Base-by-base conservation (phyloP, 2,113 vertebrate species). In the Megaleporinus macrocephalus region DNA sequence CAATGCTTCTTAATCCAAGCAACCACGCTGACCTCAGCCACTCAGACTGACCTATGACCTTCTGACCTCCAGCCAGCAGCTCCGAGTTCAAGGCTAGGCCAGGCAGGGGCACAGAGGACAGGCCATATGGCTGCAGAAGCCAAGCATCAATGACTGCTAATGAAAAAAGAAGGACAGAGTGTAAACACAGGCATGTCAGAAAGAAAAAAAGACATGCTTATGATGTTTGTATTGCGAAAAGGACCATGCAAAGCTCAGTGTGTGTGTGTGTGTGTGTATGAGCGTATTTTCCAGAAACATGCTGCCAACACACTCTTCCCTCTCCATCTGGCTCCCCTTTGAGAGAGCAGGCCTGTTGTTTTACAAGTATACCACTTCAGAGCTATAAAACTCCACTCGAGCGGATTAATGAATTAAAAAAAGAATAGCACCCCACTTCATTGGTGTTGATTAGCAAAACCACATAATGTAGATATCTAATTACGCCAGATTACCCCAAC, bases 381-480 rank as follows among this genome's bases (percentile, higher is more conserved):
- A 88, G 83, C 86, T 82, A 86, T 91, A 88, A 90, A 88, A 90
- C 87, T 87, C 86, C 83, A 91, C 81, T 89, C 85, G 80, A 89
- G 82, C 76, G 78, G 72, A 89, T 89, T 86, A 86, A 87, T 85
- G 75, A 89, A 90, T 87, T 75, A 76, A 76, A 74, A 73, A 59
- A 36, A 76, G 41, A 80, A 85, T 80, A 84, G 86, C 86, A 78
- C 61, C 72, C 70, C 36, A 88, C 85, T 88, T 84, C 74, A 80
- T 80, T 85, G 80, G 73, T 80, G 87, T 63, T 92, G 88, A 90
- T 92, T 85, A 88, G 87, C 66, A 82, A 82, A 87, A 85, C 83
- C 84, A 73, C 84, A 86, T 80, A 86, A 84, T 75, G 78, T 79
- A 83, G 76, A 90, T 84, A 87, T 72, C 83, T 86, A 82, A 90